phyloP scores from a whole-genome alignment of 2,113 vertebrate species.

The Sprattus sprattus region DNA sequence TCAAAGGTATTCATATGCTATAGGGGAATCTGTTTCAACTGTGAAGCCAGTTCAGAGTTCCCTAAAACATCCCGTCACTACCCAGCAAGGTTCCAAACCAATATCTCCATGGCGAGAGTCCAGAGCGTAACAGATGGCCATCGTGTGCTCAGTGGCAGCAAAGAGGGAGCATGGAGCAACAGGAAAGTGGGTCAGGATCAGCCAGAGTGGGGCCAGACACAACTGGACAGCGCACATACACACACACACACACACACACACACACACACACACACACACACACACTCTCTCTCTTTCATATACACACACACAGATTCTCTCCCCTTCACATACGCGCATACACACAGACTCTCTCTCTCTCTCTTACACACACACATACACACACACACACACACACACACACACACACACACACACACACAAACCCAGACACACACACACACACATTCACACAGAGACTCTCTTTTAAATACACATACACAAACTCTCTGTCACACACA shows the following conservation, averaged over 20 bases:
- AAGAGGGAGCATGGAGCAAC: conserved; percentile 37
- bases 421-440: conserved; percentile 14
- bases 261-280: conserved; percentile 16
- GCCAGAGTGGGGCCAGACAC: conserved; percentile 42
- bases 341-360: neutral
- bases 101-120: conserved; percentile 42
- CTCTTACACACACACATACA: neutral
- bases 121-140: conserved; percentile 50
- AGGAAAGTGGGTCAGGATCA: conserved; percentile 54
- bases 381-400: conserved; percentile 11
- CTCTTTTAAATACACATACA: neutral
- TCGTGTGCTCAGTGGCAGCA: conserved; percentile 40
- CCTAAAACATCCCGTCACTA: neutral
- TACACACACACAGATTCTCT: neutral
- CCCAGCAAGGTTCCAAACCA: conserved; percentile 23
- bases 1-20: neutral
- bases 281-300: neutral
- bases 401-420: conserved; percentile 4
- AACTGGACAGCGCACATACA: conserved; percentile 28
- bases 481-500: neutral
- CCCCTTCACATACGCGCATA: neutral
- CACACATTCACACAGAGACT: neutral
- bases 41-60: neutral
- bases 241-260: conserved; percentile 38
- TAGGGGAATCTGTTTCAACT: neutral